Conservation (phyloP, 2,113 vertebrate genomes). For the Indicator indicator region DNA sequence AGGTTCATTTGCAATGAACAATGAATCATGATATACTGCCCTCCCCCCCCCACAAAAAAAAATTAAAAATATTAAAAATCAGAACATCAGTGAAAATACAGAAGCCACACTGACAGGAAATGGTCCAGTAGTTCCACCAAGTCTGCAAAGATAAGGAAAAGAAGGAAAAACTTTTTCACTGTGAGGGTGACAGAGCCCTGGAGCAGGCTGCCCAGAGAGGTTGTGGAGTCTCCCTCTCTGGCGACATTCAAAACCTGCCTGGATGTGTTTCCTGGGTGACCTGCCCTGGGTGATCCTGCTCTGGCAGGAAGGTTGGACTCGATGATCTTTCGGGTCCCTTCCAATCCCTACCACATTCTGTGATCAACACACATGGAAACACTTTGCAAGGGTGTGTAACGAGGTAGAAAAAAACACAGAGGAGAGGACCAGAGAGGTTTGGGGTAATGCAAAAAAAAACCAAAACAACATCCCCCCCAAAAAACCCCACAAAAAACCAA, state of each 20-base stretch:
- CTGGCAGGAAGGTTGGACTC: no score
- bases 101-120: background rate
- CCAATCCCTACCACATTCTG: no score
- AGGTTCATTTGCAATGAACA: background rate
- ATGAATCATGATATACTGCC: constrained; percentile 32
- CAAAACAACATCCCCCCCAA: background rate
- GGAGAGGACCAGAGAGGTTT: background rate
- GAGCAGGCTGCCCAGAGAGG: no score
- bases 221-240: no score
- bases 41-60: background rate
- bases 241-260: no score
- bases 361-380: constrained; percentile 64
- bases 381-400: background rate
- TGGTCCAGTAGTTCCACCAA: background rate
- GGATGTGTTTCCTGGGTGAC: no score
- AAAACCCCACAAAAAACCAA: background rate
- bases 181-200: no score
- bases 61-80: constrained; percentile 1
- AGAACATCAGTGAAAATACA: constrained; percentile 64
- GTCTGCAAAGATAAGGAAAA: constrained; percentile 33
- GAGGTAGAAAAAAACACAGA: background rate
- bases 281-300: no score
- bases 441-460: background rate
- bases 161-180: no score
- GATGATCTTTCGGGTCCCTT: no score